phyloP scores from a whole-genome alignment of 2,888 invertebrate genomes.

The Syritta pipiens region DNA sequence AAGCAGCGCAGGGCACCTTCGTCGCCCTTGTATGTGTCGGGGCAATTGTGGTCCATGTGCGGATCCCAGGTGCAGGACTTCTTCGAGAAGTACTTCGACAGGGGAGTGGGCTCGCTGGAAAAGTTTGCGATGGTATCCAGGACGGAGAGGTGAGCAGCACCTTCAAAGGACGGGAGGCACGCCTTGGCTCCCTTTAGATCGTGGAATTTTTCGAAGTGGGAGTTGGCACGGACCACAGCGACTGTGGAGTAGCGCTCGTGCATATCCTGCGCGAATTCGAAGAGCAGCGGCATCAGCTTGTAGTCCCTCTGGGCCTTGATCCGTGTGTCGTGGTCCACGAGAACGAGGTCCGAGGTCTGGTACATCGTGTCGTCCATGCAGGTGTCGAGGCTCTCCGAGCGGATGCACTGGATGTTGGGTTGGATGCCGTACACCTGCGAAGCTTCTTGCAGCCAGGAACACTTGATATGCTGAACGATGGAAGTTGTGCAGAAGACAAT shows the following conservation, averaged over 20 bases:
- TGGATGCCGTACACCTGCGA: conserved; percentile 87
- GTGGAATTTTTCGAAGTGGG: conserved; percentile 81
- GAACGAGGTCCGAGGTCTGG: conserved; percentile 86
- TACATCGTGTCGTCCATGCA: conserved; percentile 85
- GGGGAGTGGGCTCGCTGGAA: conserved; percentile 74
- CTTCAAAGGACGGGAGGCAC: conserved; percentile 90
- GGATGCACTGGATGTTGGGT: conserved; percentile 89
- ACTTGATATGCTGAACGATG: conserved; percentile 86
- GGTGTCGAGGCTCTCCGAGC: conserved; percentile 81
- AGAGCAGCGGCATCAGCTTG: conserved; percentile 74
- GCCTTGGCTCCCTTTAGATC: conserved; percentile 87
- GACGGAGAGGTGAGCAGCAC: conserved; percentile 85
- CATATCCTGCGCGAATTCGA: conserved; percentile 75
- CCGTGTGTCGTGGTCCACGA: conserved; percentile 86
- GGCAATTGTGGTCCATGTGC: conserved; percentile 73
- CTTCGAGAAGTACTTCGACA: conserved; percentile 82
- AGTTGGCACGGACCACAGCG: conserved; percentile 84
- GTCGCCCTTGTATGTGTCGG: conserved; percentile 81
- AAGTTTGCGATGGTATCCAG: conserved; percentile 79
- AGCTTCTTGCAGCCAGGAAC: conserved; percentile 88
- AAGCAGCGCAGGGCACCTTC: conserved; percentile 85
- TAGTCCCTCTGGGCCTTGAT: conserved; percentile 84
- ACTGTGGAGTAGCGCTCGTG: conserved; percentile 80
- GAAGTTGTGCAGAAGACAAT: conserved; percentile 85
- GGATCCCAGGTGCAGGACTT: conserved; percentile 83